Evolutionary conservation across 2,888 invertebrate species (phyloP).

Genomic region (Drepanosiphum platanoidis): DNA sequence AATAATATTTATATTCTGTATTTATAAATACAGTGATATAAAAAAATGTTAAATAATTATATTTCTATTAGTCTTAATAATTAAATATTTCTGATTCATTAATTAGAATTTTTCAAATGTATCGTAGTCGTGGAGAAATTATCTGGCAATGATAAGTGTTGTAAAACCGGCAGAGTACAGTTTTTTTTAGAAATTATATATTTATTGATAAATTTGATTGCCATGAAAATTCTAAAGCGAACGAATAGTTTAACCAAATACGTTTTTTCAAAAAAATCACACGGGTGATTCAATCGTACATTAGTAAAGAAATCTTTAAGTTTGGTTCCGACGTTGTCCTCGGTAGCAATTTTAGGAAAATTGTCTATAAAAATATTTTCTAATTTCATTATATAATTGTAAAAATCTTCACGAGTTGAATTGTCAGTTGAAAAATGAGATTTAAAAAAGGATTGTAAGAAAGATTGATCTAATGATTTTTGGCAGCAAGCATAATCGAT

Average conservation of each 20-base stretch:
- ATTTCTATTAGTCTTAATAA: too few relatives aligned
- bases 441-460: constrained; percentile 10
- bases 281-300: constrained; percentile 6
- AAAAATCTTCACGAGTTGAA: neutral
- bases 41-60: too few relatives aligned
- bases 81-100: too few relatives aligned
- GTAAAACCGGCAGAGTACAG: too few relatives aligned
- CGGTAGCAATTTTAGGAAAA: neutral
- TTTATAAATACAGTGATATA: too few relatives aligned
- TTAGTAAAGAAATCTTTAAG: neutral
- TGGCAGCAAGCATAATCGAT: neutral
- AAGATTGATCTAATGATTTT: constrained; percentile 5
- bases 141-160: too few relatives aligned
- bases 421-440: neutral
- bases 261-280: neutral
- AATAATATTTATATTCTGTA: too few relatives aligned
- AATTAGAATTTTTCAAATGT: too few relatives aligned
- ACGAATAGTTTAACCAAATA: constrained; percentile 9
- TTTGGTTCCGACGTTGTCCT: neutral
- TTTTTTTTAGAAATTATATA: neutral
- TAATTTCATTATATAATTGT: constrained; percentile 23
- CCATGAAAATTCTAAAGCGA: neutral
- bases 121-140: too few relatives aligned
- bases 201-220: constrained; percentile 17
- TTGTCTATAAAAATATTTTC: constrained; percentile 17